Evolutionary conservation across 2,113 vertebrate genomes (phyloP).

Genomic region (Myodes glareolus): DNA sequence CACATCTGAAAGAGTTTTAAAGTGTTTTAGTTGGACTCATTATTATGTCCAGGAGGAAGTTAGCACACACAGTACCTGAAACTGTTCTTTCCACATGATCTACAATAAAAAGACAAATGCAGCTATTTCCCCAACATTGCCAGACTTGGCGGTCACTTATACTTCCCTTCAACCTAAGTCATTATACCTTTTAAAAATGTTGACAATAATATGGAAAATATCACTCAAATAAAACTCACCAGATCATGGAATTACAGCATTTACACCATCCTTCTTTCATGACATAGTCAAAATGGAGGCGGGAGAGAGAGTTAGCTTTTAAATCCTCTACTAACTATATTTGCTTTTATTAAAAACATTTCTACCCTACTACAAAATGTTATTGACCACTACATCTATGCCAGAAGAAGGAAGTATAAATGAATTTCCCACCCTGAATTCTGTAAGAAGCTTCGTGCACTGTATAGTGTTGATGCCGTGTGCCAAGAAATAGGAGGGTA

Average conservation of each 20-base stretch:
- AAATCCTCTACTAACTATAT: slow-evolving; percentile 5
- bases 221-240: slow-evolving; percentile 55
- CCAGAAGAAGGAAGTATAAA: slow-evolving; percentile 29
- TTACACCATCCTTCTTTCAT: slow-evolving; percentile 63
- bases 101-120: slow-evolving; percentile 71
- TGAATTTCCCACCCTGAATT: slow-evolving; percentile 17
- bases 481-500: not conserved
- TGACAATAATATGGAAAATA: slow-evolving; percentile 67
- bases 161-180: slow-evolving; percentile 60
- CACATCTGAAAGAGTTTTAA: slow-evolving; percentile 78
- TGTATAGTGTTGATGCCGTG: not conserved
- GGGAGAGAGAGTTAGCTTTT: not conserved
- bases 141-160: slow-evolving; percentile 56
- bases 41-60: slow-evolving; percentile 61
- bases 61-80: slow-evolving; percentile 72
- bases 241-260: slow-evolving; percentile 47
- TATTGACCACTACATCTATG: slow-evolving; percentile 52
- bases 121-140: slow-evolving; percentile 50
- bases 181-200: slow-evolving; percentile 47
- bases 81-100: slow-evolving; percentile 69
- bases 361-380: slow-evolving; percentile 53
- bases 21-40: slow-evolving; percentile 76
- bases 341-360: slow-evolving; percentile 53
- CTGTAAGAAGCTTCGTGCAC: slow-evolving; percentile 5
- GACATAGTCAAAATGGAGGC: not conserved